Conservation (phyloP, 2,797 vertebrate genomes). For the Pogoniulus pusillus region DNA sequence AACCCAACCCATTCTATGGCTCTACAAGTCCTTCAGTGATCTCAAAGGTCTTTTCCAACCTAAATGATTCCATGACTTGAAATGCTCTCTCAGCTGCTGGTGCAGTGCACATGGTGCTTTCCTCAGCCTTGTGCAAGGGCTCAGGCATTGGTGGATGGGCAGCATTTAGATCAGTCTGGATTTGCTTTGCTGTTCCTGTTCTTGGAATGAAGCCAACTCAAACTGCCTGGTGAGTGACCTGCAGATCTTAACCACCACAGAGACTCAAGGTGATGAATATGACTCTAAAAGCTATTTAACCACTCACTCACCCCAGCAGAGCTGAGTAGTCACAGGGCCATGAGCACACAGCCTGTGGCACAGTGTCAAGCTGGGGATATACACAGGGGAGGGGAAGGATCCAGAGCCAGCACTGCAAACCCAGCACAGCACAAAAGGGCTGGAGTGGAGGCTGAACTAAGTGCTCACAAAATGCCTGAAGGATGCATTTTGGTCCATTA, state of each 20-base stretch:
- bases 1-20: too few relatives aligned
- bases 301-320: neutral
- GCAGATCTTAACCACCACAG: rapidly evolving
- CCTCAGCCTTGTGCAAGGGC: neutral
- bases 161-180: neutral
- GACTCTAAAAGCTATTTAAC: neutral
- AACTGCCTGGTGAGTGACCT: neutral
- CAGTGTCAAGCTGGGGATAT: neutral
- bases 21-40: neutral
- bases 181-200: neutral
- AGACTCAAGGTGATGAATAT: neutral
- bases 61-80: neutral
- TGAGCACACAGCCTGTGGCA: neutral
- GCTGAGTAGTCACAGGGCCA: neutral
- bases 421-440: neutral
- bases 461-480: neutral
- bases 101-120: neutral
- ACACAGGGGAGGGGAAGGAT: neutral
- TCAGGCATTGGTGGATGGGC: neutral
- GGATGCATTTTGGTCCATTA: neutral
- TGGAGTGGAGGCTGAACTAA: neutral
- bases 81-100: rapidly evolving
- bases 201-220: neutral
- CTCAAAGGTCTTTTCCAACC: neutral
- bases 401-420: neutral